Base-by-base conservation (phyloP, 2,888 invertebrate genomes). In the Netelia fuscicornis region DNA sequence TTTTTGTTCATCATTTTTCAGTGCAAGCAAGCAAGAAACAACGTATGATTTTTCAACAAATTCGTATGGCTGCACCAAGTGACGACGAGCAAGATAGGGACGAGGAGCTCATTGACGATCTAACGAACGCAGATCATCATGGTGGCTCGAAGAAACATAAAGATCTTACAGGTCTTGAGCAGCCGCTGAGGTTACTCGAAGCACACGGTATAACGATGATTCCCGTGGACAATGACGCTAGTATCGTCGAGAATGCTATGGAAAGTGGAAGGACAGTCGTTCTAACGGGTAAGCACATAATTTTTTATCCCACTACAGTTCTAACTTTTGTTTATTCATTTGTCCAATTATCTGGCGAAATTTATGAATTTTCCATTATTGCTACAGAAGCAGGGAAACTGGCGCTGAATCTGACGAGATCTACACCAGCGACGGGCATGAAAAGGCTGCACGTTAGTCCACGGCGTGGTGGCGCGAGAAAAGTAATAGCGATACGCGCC, bases 161-260 rank as follows among this genome's bases (percentile, higher is more conserved):
- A 90, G 90, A 93, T 64, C 77, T 90, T 48, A 87, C 90, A 20
- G 90, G 91, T 58, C 84, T 92, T 9, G 93, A 93, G 42, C 94
- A 94, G 86, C 95, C 95, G 23, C 94, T 97, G 86, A 96, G 96
- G 92, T 95, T 98, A 94, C 95, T 98, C 83, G 97, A 98, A 92
- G 96, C 96, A 88, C 98, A 98, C 94, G 98, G 98, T 86, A 98
- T 98, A 90, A 97, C 97, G 65, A 97, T 98, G 96, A 95, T 98
- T 92, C 97, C 97, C 72, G 95, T 96, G 25, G 98, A 98, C 92
- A 96, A 96, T 88, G 95, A 94, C 56, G 96, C 94, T 94, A 97
- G 94, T 83, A 95, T 97, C 86, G 96, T 98, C 81, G 96, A 97
- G 87, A 96, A 96, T 83, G 98, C 98, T 48, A 95, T 98, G 92